A percentile compares a stretch with the other conserved stretches of the same genome.
phyloP scores from a whole-genome alignment of 2,888 invertebrate genomes.

The Drosophila fulvimacula region DNA sequence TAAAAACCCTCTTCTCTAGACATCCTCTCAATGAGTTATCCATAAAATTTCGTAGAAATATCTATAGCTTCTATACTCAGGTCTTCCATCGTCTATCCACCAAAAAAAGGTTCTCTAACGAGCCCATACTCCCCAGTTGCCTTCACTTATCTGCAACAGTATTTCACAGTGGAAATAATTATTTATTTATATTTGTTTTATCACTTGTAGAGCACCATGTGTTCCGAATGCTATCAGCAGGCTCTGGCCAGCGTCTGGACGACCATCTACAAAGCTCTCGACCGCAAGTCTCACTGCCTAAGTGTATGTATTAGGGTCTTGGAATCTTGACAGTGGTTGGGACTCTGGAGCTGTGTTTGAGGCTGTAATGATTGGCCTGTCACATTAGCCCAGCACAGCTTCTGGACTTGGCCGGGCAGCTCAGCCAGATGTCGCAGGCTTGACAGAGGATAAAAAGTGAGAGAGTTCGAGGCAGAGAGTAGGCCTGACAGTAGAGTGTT shows the following conservation, averaged over 20 bases:
- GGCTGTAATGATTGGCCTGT: conserved; percentile 15
- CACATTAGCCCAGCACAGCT: conserved; percentile 44
- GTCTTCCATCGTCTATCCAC: no score
- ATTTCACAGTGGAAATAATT: conserved; percentile 1
- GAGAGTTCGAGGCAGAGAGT: neutral
- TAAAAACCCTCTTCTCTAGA: no score
- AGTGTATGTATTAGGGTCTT: conserved; percentile 37
- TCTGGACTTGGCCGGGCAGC: conserved; percentile 7
- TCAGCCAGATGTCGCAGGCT: conserved; percentile 1
- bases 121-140: neutral
- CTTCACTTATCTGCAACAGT: conserved; percentile 9
- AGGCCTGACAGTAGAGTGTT: neutral
- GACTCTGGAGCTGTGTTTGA: conserved; percentile 12
- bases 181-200: conserved; percentile 14
- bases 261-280: conserved; percentile 7
- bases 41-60: no score
- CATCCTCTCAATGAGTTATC: no score
- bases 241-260: conserved; percentile 2
- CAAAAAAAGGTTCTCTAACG: neutral
- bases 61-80: no score
- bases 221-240: conserved; percentile 41
- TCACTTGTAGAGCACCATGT: conserved; percentile 40
- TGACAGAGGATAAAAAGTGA: neutral
- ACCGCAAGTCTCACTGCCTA: conserved; percentile 50
- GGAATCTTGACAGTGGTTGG: conserved; percentile 19